Percentiles rank a stretch among this genome's conserved stretches.
These are phyloP conservation scores for Spilosoma lubricipeda DNA, from an alignment of 2,888 invertebrate genomes.

Conservation along the genomic window DNA sequence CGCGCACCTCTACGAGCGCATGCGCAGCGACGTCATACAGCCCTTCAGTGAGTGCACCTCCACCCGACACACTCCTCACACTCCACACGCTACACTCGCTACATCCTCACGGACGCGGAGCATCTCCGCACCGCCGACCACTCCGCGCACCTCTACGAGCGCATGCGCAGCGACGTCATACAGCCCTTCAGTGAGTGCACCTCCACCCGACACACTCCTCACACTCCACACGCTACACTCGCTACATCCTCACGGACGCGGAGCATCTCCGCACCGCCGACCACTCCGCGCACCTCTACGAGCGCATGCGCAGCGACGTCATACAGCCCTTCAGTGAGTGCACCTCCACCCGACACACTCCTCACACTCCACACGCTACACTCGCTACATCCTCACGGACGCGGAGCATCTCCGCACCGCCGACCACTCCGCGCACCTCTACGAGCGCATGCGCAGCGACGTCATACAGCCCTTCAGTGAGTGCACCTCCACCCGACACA, in stretches of 20 bases:
- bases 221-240: too few relatives aligned
- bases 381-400: too few relatives aligned
- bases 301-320: constrained; percentile 88
- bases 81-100: too few relatives aligned
- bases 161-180: constrained; percentile 88
- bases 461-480: constrained; percentile 89
- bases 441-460: constrained; percentile 88
- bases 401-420: constrained; percentile 44
- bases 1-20: constrained; percentile 86
- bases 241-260: too few relatives aligned
- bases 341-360: too few relatives aligned
- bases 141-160: constrained; percentile 85
- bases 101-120: too few relatives aligned
- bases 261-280: constrained; percentile 37
- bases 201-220: too few relatives aligned
- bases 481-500: constrained; percentile 40
- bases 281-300: constrained; percentile 81
- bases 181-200: constrained; percentile 87
- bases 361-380: too few relatives aligned
- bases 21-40: constrained; percentile 88
- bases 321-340: constrained; percentile 89
- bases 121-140: constrained; percentile 37
- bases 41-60: constrained; percentile 85
- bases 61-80: too few relatives aligned
- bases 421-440: constrained; percentile 73